Percentiles rank a stretch among this genome's conserved stretches.
Conservation (phyloP, 37 sponge, comb jelly and placozoan genomes). For the Geodia barretti region DNA sequence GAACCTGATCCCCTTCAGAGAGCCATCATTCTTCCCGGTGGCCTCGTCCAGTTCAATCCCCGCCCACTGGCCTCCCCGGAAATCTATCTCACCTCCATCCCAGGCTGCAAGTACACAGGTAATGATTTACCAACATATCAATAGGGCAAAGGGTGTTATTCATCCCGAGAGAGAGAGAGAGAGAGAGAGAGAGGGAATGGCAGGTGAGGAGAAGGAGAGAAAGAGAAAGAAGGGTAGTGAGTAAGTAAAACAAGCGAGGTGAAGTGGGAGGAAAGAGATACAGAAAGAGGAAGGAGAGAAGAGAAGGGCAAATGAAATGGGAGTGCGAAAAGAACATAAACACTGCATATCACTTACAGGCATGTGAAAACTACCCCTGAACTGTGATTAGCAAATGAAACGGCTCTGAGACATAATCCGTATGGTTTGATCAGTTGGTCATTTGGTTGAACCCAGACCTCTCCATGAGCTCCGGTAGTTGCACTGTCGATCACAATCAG, state of each 20-base stretch:
- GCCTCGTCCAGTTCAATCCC: slow-evolving; percentile 92
- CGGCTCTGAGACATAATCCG: too few species aligned
- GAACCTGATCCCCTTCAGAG: slow-evolving; percentile 90
- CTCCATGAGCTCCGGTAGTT: too few species aligned
- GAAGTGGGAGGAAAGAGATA: neutral
- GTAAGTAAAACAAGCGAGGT: neutral
- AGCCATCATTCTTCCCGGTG: slow-evolving; percentile 92
- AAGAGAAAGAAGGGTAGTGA: neutral
- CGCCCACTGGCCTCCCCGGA: slow-evolving; percentile 82
- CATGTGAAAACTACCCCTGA: too few species aligned
- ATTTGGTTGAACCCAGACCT: too few species aligned
- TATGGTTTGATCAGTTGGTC: too few species aligned
- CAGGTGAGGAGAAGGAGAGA: neutral
- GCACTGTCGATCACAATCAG: too few species aligned
- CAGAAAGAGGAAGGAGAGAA: neutral
- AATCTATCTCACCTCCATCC: slow-evolving; percentile 79
- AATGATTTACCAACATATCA: too few species aligned
- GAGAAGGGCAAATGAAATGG: too few species aligned
- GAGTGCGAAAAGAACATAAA: too few species aligned
- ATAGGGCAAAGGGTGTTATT: too few species aligned
- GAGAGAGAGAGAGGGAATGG: slow-evolving; percentile 1
- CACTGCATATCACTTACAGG: too few species aligned
- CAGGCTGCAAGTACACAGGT: slow-evolving; percentile 51
- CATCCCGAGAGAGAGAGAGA: neutral
- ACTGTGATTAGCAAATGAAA: too few species aligned